These are phyloP conservation scores for Characodon lateralis DNA, from an alignment of 2,797 vertebrate species.

Conservation along the genomic window DNA sequence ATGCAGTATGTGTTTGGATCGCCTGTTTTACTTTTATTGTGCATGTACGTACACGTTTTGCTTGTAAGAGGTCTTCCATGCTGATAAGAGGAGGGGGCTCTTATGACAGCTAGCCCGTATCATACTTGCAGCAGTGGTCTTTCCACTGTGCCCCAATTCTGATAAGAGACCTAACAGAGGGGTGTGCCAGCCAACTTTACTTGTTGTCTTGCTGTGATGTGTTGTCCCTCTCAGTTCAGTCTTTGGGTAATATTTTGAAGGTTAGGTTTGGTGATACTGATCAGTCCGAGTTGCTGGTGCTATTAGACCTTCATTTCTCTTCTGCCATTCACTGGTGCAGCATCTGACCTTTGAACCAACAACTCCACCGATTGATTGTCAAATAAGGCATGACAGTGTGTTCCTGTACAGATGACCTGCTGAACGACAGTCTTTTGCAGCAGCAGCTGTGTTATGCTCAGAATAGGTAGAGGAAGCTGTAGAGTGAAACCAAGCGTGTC, in stretches of 20 bases:
- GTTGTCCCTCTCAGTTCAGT: constrained; percentile 34
- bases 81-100: constrained; percentile 69
- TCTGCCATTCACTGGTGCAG: constrained; percentile 2
- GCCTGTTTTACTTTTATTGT: constrained; percentile 9
- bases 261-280: neutral
- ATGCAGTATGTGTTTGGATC: constrained; percentile 15
- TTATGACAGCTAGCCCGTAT: constrained; percentile 70
- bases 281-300: neutral
- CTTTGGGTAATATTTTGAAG: constrained; percentile 1
- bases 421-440: constrained; percentile 63
- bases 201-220: constrained; percentile 30
- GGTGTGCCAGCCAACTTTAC: constrained; percentile 59
- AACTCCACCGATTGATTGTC: constrained; percentile 17
- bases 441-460: constrained; percentile 41
- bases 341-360: constrained; percentile 26
- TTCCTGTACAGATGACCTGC: constrained; percentile 44
- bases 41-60: neutral
- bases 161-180: constrained; percentile 73
- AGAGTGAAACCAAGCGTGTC: neutral
- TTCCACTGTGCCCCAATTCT: constrained; percentile 66
- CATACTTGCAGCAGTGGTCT: constrained; percentile 69
- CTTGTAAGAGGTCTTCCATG: constrained; percentile 47
- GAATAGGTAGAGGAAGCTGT: constrained; percentile 48
- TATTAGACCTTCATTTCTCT: neutral
- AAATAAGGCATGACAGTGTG: constrained; percentile 35